A percentile compares a stretch with the other conserved stretches of the same genome.
These are phyloP conservation scores for Augochlorella aurata DNA, from an alignment of 2,888 invertebrate species.

Conservation along the genomic window DNA sequence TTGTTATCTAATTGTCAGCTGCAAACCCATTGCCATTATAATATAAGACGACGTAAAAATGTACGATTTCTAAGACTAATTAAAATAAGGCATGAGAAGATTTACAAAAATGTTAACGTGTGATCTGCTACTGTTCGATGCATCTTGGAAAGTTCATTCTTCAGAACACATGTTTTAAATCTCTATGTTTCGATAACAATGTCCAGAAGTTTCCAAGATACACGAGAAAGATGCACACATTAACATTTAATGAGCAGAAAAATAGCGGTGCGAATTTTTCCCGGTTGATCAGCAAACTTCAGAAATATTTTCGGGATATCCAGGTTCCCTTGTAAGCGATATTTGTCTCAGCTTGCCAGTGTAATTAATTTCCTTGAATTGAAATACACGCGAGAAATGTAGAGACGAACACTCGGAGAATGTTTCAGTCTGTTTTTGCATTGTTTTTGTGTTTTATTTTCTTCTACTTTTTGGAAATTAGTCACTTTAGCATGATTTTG, in stretches of 20 bases:
- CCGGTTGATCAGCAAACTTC: neutral
- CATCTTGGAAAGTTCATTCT: neutral
- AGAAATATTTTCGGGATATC: neutral
- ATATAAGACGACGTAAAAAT: slow-evolving; percentile 6
- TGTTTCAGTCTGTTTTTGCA: slow-evolving; percentile 10
- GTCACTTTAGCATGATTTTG: slow-evolving; percentile 32
- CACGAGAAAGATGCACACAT: neutral
- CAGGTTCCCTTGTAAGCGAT: slow-evolving; percentile 4
- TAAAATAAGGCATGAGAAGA: neutral
- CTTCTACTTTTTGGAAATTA: slow-evolving; percentile 2
- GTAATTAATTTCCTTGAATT: slow-evolving; percentile 11
- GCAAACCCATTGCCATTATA: slow-evolving; percentile 29
- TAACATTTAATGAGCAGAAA: neutral
- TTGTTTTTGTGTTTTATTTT: neutral
- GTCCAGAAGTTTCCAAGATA: neutral
- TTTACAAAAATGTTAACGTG: neutral
- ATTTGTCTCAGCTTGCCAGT: slow-evolving; percentile 22
- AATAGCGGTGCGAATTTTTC: neutral
- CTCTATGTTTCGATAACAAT: neutral
- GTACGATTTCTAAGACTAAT: slow-evolving; percentile 5
- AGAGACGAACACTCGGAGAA: slow-evolving; percentile 10
- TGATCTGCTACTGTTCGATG: neutral
- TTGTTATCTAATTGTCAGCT: slow-evolving; percentile 1
- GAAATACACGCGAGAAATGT: neutral
- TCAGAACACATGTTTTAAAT: neutral